Conservation (phyloP, 1,140 invertebrate genomes). For the Hyposmocoma kahamanoa region DNA sequence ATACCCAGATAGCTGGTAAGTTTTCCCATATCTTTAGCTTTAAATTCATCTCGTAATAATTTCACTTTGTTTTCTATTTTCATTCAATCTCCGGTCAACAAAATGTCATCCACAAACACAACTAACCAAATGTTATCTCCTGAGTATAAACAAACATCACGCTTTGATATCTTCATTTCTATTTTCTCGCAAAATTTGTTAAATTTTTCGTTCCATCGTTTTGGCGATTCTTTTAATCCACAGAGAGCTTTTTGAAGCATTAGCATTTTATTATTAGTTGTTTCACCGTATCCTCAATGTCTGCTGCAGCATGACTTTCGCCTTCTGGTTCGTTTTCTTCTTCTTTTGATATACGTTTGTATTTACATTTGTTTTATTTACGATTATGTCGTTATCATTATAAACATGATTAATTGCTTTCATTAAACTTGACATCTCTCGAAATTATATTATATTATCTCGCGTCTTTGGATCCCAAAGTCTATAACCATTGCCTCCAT, state of each 20-base stretch:
- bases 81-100: background rate
- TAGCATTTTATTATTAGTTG: background rate
- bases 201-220: slow-evolving; percentile 2
- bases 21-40: slow-evolving; percentile 18
- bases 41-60: slow-evolving; percentile 14
- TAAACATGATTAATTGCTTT: too few species aligned
- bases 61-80: background rate
- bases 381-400: too few species aligned
- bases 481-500: too few species aligned
- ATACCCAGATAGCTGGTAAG: slow-evolving; percentile 15
- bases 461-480: too few species aligned
- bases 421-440: too few species aligned
- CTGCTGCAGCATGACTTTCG: too few species aligned
- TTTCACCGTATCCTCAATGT: too few species aligned
- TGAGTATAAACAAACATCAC: background rate
- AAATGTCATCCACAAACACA: slow-evolving; percentile 4
- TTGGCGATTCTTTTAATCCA: slow-evolving; percentile 3
- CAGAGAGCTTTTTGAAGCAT: background rate
- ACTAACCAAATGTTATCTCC: background rate
- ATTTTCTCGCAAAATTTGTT: background rate
- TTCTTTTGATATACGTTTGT: too few species aligned
- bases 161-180: background rate
- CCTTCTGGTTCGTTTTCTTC: too few species aligned
- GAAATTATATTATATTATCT: too few species aligned
- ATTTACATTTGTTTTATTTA: too few species aligned